A percentile compares a stretch with the other conserved stretches of the same genome.
phyloP scores from a whole-genome alignment of 2,797 vertebrate species.

The Cirrhinus mrigala region DNA sequence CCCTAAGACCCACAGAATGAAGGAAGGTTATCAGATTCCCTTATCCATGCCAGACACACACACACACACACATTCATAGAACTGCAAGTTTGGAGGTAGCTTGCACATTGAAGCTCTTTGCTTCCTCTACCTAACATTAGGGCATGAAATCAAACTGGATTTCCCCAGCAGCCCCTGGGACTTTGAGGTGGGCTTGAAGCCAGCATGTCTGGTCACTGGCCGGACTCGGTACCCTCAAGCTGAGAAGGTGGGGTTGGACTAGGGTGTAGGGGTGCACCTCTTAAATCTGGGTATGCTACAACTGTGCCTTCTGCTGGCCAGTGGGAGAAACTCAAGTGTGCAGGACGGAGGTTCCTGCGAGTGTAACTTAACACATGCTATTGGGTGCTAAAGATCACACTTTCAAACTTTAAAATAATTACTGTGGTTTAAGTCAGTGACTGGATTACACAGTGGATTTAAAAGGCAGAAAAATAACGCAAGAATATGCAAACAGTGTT shows the following conservation, averaged over 20 bases:
- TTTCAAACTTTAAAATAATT: constrained; percentile 57
- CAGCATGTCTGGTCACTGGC: constrained; percentile 41
- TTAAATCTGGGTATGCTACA: constrained; percentile 63
- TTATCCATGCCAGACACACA: constrained; percentile 79
- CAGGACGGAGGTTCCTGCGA: not conserved
- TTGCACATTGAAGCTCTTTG: constrained; percentile 63
- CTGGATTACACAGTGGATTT: constrained; percentile 34
- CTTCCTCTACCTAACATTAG: constrained; percentile 66
- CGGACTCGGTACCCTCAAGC: constrained; percentile 36
- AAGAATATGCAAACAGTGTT: not conserved
- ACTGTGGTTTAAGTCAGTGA: constrained; percentile 51
- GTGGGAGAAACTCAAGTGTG: constrained; percentile 61
- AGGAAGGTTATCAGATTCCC: constrained; percentile 89
- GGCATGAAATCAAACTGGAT: constrained; percentile 77
- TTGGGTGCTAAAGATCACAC: constrained; percentile 41
- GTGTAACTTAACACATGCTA: constrained; percentile 37
- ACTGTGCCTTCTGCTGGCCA: constrained; percentile 80
- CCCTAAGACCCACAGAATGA: constrained; percentile 83
- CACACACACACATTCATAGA: constrained; percentile 42
- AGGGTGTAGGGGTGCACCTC: constrained; percentile 54
- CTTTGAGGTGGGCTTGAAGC: constrained; percentile 48
- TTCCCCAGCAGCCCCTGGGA: constrained; percentile 63
- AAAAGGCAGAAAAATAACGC: not conserved
- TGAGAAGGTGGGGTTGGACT: constrained; percentile 39
- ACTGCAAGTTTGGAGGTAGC: constrained; percentile 60